Percentiles rank a stretch among this genome's conserved stretches.
phyloP scores from a whole-genome alignment of 2,888 invertebrate genomes.

The Pinctada fucata region DNA sequence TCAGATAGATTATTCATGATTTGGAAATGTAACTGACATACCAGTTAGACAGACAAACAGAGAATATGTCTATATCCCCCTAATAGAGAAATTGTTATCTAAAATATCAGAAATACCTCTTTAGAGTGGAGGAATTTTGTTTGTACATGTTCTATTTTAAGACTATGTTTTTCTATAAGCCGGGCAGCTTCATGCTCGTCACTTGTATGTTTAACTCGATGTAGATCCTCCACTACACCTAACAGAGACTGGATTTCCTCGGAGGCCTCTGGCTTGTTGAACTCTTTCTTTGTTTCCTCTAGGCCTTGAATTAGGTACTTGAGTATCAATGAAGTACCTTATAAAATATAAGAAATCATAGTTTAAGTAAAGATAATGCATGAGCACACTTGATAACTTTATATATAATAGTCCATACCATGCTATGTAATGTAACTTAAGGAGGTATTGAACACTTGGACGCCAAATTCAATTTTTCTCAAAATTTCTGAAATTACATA shows the following conservation, averaged over 20 bases:
- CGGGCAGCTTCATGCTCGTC: conserved; percentile 68
- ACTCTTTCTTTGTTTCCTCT: conserved; percentile 62
- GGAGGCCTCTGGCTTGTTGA: conserved; percentile 50
- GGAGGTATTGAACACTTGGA: no score
- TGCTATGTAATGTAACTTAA: no score
- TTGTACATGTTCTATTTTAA: conserved; percentile 84
- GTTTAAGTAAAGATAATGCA: no score
- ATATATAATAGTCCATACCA: no score
- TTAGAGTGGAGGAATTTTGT: conserved; percentile 82
- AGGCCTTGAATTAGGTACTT: conserved; percentile 69
- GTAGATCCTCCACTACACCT: conserved; percentile 69
- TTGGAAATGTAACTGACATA: no score
- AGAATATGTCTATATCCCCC: no score
- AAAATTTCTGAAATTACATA: no score
- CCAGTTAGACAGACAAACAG: no score
- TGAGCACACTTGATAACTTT: no score
- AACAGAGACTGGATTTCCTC: conserved; percentile 54
- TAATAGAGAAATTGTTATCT: no score
- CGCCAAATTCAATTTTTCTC: no score
- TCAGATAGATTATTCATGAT: no score
- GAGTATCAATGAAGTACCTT: conserved; percentile 68
- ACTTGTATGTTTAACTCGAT: conserved; percentile 65
- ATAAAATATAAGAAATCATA: background rate
- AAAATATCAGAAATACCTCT: conserved; percentile 76
- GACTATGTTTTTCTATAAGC: conserved; percentile 77